A percentile compares a stretch with the other conserved stretches of the same genome.
phyloP scores from a whole-genome alignment of 2,797 vertebrate species.

The Trachops cirrhosus region DNA sequence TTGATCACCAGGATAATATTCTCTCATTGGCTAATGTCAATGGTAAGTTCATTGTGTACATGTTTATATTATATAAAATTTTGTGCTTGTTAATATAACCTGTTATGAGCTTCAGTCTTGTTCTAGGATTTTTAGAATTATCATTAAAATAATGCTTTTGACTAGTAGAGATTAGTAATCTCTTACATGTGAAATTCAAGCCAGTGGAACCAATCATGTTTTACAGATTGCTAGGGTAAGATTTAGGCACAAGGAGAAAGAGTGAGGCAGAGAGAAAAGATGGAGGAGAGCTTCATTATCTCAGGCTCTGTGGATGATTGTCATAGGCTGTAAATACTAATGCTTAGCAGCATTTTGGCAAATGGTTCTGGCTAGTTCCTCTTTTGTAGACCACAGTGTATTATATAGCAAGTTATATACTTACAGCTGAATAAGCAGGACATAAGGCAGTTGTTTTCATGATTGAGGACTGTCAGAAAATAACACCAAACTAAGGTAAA shows the following conservation, averaged over 20 bases:
- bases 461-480: background rate
- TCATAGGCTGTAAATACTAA: background rate
- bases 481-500: background rate
- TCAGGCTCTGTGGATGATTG: background rate
- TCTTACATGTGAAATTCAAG: background rate
- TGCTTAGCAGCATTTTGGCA: background rate
- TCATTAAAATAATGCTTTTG: background rate
- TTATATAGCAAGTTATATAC: background rate
- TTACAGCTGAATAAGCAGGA: background rate
- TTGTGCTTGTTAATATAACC: slow-evolving; percentile 21
- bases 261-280: background rate
- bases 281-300: background rate
- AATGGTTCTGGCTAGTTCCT: background rate
- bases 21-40: slow-evolving; percentile 90
- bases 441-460: background rate
- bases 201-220: background rate
- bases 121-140: background rate
- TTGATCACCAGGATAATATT: slow-evolving; percentile 93
- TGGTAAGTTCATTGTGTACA: slow-evolving; percentile 82
- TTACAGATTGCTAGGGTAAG: background rate
- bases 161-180: background rate
- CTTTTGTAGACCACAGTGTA: background rate
- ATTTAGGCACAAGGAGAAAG: background rate
- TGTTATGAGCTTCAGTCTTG: background rate
- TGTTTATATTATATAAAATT: background rate